Evolutionary conservation across 53 echinoderm and acorn worm genomes (phyloP).

Genomic region (Henricia sp.): DNA sequence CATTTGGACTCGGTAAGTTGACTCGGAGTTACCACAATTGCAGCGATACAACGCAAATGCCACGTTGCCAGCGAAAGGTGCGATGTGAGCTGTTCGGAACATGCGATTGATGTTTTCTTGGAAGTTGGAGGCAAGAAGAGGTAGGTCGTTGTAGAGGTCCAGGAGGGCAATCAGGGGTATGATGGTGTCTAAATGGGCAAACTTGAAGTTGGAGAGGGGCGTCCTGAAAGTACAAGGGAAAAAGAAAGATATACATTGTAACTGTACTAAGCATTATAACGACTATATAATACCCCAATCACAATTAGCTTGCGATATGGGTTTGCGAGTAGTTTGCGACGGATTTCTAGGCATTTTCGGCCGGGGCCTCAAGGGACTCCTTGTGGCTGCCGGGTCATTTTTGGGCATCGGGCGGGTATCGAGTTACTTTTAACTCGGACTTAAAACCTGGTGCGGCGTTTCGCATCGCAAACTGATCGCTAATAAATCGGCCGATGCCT

Average conservation of each 20-base stretch:
- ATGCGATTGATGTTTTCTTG: slow-evolving; percentile 25
- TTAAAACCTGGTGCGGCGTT: no score
- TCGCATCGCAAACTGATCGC: no score
- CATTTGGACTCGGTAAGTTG: slow-evolving; percentile 33
- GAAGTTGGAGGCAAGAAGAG: slow-evolving; percentile 57
- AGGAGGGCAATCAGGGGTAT: slow-evolving; percentile 63
- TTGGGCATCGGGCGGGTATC: no score
- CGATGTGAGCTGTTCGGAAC: slow-evolving; percentile 30
- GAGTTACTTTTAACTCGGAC: no score
- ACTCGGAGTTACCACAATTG: slow-evolving; percentile 3
- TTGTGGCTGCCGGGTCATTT: no score
- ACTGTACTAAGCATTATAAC: background rate
- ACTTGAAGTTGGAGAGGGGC: slow-evolving; percentile 71
- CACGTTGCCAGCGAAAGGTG: slow-evolving; percentile 58
- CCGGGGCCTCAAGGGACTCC: no score
- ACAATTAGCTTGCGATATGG: no score
- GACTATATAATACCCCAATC: no score
- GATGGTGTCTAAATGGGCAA: slow-evolving; percentile 81
- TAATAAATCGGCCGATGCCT: no score
- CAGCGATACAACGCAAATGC: slow-evolving; percentile 62
- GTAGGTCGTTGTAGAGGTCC: slow-evolving; percentile 44
- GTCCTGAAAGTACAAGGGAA: background rate
- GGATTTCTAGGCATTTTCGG: no score
- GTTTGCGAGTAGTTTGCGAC: no score
- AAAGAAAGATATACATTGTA: slow-evolving; percentile 6